phyloP scores from a whole-genome alignment of 2,113 vertebrate genomes.

The Cynoglossus semilaevis region DNA sequence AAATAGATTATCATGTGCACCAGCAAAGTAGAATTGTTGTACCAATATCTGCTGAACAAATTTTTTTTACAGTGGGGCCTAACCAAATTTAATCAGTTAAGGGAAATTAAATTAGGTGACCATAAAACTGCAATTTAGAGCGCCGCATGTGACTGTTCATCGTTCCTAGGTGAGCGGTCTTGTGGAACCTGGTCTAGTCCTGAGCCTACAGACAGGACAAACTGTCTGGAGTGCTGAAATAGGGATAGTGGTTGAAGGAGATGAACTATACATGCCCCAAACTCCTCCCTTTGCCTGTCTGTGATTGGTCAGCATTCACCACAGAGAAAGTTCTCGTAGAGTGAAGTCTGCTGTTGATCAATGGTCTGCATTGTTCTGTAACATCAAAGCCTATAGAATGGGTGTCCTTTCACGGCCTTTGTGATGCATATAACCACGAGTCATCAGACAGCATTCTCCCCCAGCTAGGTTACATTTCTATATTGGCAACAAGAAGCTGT shows the following conservation, averaged over 20 bases:
- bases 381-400: conserved; percentile 54
- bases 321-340: conserved; percentile 60
- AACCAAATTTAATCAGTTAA: no score
- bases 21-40: no score
- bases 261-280: conserved; percentile 56
- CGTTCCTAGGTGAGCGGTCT: conserved; percentile 43
- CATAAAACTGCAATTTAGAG: conserved; percentile 59
- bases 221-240: conserved; percentile 61
- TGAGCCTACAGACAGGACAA: conserved; percentile 48
- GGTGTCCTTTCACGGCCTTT: conserved; percentile 61
- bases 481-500: background rate
- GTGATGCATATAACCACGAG: conserved; percentile 66
- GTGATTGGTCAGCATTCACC: conserved; percentile 56
- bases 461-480: conserved; percentile 21
- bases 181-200: conserved; percentile 58
- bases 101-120: background rate
- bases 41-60: conserved; percentile 45
- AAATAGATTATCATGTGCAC: no score
- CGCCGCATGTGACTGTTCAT: conserved; percentile 56
- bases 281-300: conserved; percentile 28
- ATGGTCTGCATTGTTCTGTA: conserved; percentile 68
- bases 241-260: conserved; percentile 68
- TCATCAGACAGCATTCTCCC: conserved; percentile 50
- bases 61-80: conserved; percentile 35
- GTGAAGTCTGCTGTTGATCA: conserved; percentile 65